Base-by-base conservation (phyloP, 2,797 vertebrate species). In the Clarias platycephalus region DNA sequence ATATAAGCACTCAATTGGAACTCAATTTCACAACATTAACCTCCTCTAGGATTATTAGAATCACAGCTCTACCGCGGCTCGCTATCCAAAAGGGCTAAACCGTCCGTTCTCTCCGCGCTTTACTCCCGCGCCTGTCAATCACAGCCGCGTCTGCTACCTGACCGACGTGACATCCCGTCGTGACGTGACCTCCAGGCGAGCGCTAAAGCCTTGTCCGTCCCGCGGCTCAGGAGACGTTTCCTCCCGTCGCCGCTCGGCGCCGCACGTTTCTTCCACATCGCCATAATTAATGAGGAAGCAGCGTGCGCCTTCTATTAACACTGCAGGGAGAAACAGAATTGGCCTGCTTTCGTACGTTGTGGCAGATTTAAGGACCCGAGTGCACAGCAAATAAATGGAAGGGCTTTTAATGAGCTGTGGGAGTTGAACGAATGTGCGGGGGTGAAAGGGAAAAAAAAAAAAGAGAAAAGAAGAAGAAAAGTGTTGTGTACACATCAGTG, bases 201-300 rank as follows among this genome's bases (percentile, higher is more conserved):
- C 57, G 64, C 80, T 86, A 82, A 53, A 76, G 24, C 58, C 31
- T 4, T 8, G 80, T 68, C 44, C 55, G n/a, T 82, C 76, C 80
- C 71, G 58, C 68, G 68, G 85, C 81, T 68, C 60, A 71, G 49
- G 26, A 80, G 44, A 76, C 66, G 58, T 10, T 31, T 22, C 62
- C 62, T 22, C 70, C 77, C 40, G 2, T 57, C 37, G 58, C 26
- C 24, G 92, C 94, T 91, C 91, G 86, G 89, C 4, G 62, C 68
- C 92, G 92, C 92, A 95, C 92, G 92, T 94, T 96, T 95, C 94
- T 92, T 93, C 93, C 91, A 86, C 93, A 91, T 94, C 94, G 95
- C 95, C 86, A 90, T 93, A 96, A 97, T 97, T 97, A 97, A 96
- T 95, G 96, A 96, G 96, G 94, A 96, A 93, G 93, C 94, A 94